Evolutionary conservation across 2,888 invertebrate genomes (phyloP).

Genomic region (Odontomyia ornata): DNA sequence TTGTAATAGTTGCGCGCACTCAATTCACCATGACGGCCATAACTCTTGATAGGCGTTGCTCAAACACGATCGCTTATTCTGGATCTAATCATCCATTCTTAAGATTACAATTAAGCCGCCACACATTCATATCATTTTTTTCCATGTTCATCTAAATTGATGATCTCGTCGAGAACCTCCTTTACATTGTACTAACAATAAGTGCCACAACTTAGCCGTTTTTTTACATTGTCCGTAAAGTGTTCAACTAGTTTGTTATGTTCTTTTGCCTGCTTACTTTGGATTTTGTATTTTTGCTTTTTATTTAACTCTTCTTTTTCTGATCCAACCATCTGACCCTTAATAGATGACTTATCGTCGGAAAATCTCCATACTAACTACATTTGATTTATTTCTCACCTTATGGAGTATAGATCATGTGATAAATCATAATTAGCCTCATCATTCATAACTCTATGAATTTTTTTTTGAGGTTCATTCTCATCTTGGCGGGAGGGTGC

Average conservation of each 20-base stretch:
- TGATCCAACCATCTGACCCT: neutral
- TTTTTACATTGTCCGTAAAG: neutral
- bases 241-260: neutral
- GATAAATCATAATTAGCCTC: slow-evolving; percentile 43
- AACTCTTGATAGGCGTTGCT: neutral
- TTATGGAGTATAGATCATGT: slow-evolving; percentile 23
- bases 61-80: neutral
- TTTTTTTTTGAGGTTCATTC: neutral
- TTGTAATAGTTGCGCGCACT: neutral
- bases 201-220: slow-evolving; percentile 3
- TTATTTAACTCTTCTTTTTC: neutral
- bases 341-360: slow-evolving; percentile 16
- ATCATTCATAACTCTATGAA: slow-evolving; percentile 25
- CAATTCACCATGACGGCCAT: neutral
- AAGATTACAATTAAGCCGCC: slow-evolving; percentile 23
- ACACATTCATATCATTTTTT: neutral
- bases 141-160: slow-evolving; percentile 14
- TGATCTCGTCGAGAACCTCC: slow-evolving; percentile 14
- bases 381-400: slow-evolving; percentile 39
- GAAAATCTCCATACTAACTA: slow-evolving; percentile 32
- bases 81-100: neutral
- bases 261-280: too few species aligned
- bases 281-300: too few species aligned
- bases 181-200: neutral
- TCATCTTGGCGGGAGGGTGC: neutral